Evolutionary conservation across 2,113 vertebrate genomes (phyloP).

Genomic region (Tachysurus vachellii): DNA sequence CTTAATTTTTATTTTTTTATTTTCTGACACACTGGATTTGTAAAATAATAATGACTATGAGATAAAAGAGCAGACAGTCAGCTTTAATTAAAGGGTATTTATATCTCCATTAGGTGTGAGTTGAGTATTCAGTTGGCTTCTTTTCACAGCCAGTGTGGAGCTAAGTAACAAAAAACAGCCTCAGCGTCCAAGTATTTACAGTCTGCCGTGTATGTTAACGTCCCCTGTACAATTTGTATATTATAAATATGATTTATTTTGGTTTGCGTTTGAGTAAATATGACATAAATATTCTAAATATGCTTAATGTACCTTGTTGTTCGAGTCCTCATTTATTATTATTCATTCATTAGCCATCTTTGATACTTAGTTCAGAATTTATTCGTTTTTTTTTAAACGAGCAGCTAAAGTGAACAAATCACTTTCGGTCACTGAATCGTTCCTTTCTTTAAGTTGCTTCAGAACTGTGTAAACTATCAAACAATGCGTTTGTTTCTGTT

Average conservation of each 20-base stretch:
- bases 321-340: constrained; percentile 25
- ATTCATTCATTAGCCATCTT: neutral
- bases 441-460: neutral
- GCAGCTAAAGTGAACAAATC: neutral
- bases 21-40: constrained; percentile 21
- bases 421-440: neutral
- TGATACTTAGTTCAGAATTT: neutral
- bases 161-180: neutral
- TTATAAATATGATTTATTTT: constrained; percentile 83
- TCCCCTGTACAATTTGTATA: constrained; percentile 81
- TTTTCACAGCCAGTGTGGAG: neutral
- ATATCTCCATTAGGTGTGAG: neutral
- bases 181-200: constrained; percentile 14
- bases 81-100: constrained; percentile 5
- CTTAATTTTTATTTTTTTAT: neutral
- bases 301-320: constrained; percentile 27
- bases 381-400: neutral
- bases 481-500: neutral
- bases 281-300: constrained; percentile 52
- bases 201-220: constrained; percentile 56
- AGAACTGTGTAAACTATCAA: neutral
- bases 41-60: neutral
- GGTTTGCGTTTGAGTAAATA: constrained; percentile 65
- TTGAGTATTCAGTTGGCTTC: neutral
- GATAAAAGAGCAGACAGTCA: neutral